These are phyloP conservation scores for Mnemiopsis leidyi DNA, from an alignment of 37 sponge, comb jelly and placozoan genomes.

Conservation along the genomic window DNA sequence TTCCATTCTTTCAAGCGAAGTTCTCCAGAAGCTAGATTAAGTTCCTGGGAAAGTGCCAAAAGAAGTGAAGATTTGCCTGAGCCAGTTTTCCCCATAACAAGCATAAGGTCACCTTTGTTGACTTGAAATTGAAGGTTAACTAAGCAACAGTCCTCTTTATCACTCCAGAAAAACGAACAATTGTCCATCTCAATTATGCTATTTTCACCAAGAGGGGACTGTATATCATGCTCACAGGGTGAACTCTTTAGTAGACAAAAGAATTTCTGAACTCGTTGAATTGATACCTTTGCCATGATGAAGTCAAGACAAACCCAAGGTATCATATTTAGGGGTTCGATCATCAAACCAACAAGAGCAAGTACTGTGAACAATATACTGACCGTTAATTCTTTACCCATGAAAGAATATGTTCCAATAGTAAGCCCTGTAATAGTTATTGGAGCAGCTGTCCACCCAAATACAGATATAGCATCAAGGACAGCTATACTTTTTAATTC, in stretches of 20 bases:
- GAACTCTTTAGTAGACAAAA: constrained; percentile 71
- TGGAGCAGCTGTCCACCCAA: constrained; percentile 97
- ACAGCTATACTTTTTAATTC: constrained; percentile 85
- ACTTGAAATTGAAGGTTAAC: constrained; percentile 6
- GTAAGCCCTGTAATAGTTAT: constrained; percentile 89
- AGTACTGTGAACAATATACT: constrained; percentile 97
- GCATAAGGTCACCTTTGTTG: constrained; percentile 83
- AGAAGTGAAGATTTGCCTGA: constrained; percentile 91
- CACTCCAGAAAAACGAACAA: constrained; percentile 35
- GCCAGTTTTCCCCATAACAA: constrained; percentile 87
- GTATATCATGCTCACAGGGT: not conserved
- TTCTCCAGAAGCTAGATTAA: constrained; percentile 74
- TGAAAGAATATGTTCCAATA: constrained; percentile 79
- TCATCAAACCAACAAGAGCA: constrained; percentile 90
- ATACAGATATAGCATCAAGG: constrained; percentile 95
- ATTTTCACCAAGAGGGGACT: not conserved
- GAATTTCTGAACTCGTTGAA: constrained; percentile 83
- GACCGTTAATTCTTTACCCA: constrained; percentile 86
- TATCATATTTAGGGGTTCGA: constrained; percentile 93
- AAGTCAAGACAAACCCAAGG: constrained; percentile 97
- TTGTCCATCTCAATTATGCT: constrained; percentile 31
- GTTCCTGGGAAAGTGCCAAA: constrained; percentile 89
- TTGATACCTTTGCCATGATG: constrained; percentile 91
- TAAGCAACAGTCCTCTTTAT: constrained; percentile 10
- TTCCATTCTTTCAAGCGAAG: constrained; percentile 67